phyloP scores from a whole-genome alignment of 2,113 vertebrate species.

The Crocuta crocuta region DNA sequence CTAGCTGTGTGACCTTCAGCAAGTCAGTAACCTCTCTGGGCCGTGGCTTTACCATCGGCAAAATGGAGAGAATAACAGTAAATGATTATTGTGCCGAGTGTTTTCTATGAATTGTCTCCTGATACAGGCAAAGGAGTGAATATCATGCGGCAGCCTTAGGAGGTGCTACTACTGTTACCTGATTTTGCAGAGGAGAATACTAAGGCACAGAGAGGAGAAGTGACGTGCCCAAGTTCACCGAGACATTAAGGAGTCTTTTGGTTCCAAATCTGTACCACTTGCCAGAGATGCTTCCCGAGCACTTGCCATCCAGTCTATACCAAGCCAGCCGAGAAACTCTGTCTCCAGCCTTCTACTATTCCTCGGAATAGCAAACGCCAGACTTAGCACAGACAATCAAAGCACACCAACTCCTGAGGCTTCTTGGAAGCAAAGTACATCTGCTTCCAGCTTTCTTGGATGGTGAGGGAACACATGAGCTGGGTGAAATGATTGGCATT shows the following conservation, averaged over 20 bases:
- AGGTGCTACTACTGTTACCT: not conserved
- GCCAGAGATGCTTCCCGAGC: not conserved
- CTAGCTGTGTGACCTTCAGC: not conserved
- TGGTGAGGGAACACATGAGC: not conserved
- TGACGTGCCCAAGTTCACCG: not conserved
- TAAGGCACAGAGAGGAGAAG: not conserved
- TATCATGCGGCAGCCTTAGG: not conserved
- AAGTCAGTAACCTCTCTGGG: constrained; percentile 5
- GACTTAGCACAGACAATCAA: constrained; percentile 15
- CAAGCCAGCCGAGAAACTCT: not conserved
- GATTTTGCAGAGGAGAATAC: not conserved
- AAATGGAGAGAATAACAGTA: not conserved
- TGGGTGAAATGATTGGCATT: not conserved
- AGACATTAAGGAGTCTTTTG: not conserved
- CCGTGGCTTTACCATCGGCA: not conserved
- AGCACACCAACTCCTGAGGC: not conserved
- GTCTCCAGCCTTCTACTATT: not conserved
- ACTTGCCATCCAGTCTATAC: not conserved
- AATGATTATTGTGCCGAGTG: not conserved
- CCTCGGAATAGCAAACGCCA: not conserved
- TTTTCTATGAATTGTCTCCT: not conserved
- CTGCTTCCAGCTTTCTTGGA: not conserved
- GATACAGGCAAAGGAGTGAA: not conserved
- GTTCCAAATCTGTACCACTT: not conserved
- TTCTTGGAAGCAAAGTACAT: not conserved